A percentile compares a stretch with the other conserved stretches of the same genome.
These are phyloP conservation scores for Cryptocheilus praepositus DNA, from an alignment of 2,888 invertebrate genomes.

Conservation along the genomic window DNA sequence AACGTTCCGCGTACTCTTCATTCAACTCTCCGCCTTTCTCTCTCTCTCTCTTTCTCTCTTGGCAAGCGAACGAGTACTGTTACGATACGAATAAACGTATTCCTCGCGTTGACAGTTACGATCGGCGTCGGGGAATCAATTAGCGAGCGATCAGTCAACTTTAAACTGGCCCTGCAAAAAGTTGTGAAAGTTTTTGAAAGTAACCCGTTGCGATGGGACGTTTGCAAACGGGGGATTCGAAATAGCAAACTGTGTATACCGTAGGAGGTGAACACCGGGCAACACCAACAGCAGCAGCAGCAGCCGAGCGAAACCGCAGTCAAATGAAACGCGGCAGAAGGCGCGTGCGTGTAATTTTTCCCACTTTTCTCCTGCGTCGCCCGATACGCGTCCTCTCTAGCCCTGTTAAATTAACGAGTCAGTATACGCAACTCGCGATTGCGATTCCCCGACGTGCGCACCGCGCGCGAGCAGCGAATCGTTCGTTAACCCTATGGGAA, in stretches of 20 bases:
- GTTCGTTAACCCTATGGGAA: slow-evolving; percentile 9
- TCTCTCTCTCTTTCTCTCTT: too few species aligned
- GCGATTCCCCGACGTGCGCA: background rate
- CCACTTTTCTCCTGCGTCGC: background rate
- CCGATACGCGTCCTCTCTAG: background rate
- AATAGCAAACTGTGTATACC: slow-evolving; percentile 7
- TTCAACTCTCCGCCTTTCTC: background rate
- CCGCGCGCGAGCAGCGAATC: background rate
- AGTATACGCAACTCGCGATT: slow-evolving; percentile 2
- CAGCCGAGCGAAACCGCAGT: too few species aligned
- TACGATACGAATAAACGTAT: too few species aligned
- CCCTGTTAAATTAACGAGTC: background rate
- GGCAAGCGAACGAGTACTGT: too few species aligned
- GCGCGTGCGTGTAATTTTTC: too few species aligned
- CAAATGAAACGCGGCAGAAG: too few species aligned
- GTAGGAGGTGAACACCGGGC: background rate
- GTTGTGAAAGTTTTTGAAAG: slow-evolving; percentile 33
- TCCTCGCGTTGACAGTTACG: too few species aligned
- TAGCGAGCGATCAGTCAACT: too few species aligned
- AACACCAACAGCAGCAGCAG: background rate
- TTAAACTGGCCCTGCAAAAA: slow-evolving; percentile 16
- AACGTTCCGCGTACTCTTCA: background rate
- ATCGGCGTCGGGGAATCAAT: too few species aligned
- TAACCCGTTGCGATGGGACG: slow-evolving; percentile 4
- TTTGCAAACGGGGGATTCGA: slow-evolving; percentile 5